Evolutionary conservation across 2,113 vertebrate genomes (phyloP), one percentile per base, ranked within the genome.

Genomic region (Ceyx melanurus): DNA sequence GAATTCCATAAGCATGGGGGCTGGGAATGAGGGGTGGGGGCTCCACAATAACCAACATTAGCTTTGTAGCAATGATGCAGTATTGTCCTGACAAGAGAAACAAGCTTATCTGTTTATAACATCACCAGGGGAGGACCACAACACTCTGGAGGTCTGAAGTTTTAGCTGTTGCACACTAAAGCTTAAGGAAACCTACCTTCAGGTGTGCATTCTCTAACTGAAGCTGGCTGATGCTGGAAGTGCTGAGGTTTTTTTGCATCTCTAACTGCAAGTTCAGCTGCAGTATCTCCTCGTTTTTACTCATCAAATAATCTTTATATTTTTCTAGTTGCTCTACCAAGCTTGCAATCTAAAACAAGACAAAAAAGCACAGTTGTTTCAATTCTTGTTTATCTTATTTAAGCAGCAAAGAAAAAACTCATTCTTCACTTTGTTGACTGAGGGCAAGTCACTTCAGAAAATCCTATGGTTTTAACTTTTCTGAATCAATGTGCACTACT

Each of bases 231-330:
- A 98, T 95, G 22, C 91, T 96, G 33, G 86, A 64, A 15, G 93
- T 37, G 50, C 88, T 97, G 29, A 97, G 94, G 50, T 81, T 97
- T 51, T 96, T 97, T 60, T 98, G 96, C 8, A 97, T 60, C 70
- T 98, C 98, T 82, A 98, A 94, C 78, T 99, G 97, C 65, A 98
- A 88, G 28, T 97, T 97, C 75, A 98, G 97, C 74, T 98, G 98
- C 58, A 98, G 14, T 17, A 98, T 94, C 82, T 99, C 98, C 35
- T 98, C 97, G 1, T 97, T 98, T 93, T 98, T 98, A 79, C 96
- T 97, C 56, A 64, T 94, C 76, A 99, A 67, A 53, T 98, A 97
- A 13, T 97, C 97, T 96, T 98, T 98, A 43, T 98, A 95, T 45
- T 97, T 95, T 66, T 98, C 97, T 53, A 99, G 86, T 78, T 98